These are phyloP conservation scores for Dasypolia templi DNA, from an alignment of 2,888 invertebrate species.

Conservation along the genomic window DNA sequence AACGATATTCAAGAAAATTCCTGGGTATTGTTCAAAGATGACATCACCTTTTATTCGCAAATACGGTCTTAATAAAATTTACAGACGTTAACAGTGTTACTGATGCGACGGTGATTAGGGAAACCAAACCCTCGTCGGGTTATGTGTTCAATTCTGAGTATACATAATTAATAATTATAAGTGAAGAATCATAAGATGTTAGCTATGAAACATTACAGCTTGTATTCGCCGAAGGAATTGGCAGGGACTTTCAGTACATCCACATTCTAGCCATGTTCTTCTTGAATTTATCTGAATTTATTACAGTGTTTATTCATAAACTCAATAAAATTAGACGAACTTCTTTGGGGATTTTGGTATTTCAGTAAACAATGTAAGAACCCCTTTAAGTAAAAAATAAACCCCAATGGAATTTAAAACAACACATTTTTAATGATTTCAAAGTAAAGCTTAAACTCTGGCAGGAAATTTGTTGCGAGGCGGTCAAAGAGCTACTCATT, in stretches of 20 bases:
- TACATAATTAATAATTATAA: neutral
- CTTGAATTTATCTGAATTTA: neutral
- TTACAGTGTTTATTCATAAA: neutral
- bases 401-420: slow-evolving; percentile 6
- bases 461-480: slow-evolving; percentile 19
- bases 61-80: slow-evolving; percentile 21
- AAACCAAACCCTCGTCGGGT: neutral
- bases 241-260: neutral
- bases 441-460: slow-evolving; percentile 8
- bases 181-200: neutral
- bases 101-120: neutral
- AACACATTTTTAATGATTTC: slow-evolving; percentile 19
- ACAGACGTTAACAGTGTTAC: neutral
- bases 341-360: neutral
- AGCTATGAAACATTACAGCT: neutral
- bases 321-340: neutral
- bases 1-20: slow-evolving; percentile 34
- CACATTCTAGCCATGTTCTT: neutral
- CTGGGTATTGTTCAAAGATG: slow-evolving; percentile 19
- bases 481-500: slow-evolving; percentile 51
- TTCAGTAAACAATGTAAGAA: neutral
- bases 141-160: neutral
- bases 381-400: neutral
- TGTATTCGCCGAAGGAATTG: neutral
- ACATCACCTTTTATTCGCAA: slow-evolving; percentile 28